Evolutionary conservation across 2,113 vertebrate genomes (phyloP), one percentile per base, ranked within the genome.

Genomic region (Anguilla japonica): DNA sequence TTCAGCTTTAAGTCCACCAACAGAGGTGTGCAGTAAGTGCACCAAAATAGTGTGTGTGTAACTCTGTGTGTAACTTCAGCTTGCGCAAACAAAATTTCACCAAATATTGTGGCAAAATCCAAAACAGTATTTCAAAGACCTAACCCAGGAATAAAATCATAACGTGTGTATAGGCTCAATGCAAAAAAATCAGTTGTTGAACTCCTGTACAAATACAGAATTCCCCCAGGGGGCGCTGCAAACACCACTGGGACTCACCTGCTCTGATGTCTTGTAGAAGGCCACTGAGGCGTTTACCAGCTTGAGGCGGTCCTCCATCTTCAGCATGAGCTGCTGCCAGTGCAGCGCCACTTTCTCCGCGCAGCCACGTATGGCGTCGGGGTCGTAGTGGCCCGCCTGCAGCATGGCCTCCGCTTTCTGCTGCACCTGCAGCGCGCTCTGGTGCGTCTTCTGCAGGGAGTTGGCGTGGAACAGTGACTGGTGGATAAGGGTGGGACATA

Each of bases 261-360:
- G 98, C 89, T 99, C 98, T 1, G 98, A 99, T 0, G 98, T 99
- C 94, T 99, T 99, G 91, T 99, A 99, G 91, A 99, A 99, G 89
- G 98, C 98, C 89, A 99, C 98, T 0, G 98, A 99, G 16, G 98
- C 98, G 0, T 99, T 99, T 88, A 99, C 98, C 8, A 99, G 96
- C 92, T 99, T 99, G 20, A 99, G 96, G 3, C 98, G 95, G 92
- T 99, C 98, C 88, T 99, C 98, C 98, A 99, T 99, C 96, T 99
- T 99, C 87, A 99, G 93, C 98, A 99, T 99, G 89, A 99, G 95
- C 94, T 99, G 98, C 92, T 99, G 98, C 98, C 98, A 99, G 91
- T 99, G 98, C 67, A 98, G 90, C 0, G 98, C 98, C 92, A 99
- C 98, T 92, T 99, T 99, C 92, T 99, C 98, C 0, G 98, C 98